Conservation (phyloP, 37 sponge, comb jelly and placozoan species). For the Crambe crambe region DNA sequence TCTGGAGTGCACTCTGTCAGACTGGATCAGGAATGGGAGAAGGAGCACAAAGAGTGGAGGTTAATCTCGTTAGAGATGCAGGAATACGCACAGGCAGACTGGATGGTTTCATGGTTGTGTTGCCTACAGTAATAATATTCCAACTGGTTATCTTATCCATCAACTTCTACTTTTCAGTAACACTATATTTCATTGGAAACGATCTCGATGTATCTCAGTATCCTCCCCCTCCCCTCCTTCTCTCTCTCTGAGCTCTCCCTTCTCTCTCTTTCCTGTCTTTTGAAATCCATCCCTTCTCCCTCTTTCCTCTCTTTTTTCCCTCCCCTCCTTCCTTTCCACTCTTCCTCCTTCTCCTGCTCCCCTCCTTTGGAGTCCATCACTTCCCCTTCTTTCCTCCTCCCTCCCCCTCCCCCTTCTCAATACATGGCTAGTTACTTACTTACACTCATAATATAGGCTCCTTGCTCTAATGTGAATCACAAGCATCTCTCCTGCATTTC, state of each 20-base stretch:
- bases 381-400: too few species aligned
- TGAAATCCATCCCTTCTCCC: too few species aligned
- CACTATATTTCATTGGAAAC: constrained; percentile 42
- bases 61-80: too few species aligned
- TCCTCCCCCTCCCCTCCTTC: constrained; percentile 10
- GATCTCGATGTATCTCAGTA: constrained; percentile 37
- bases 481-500: too few species aligned
- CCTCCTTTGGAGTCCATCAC: too few species aligned
- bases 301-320: too few species aligned
- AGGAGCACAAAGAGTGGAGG: too few species aligned
- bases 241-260: not conserved
- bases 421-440: not conserved
- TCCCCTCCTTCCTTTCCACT: too few species aligned
- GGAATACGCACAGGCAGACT: too few species aligned
- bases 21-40: too few species aligned
- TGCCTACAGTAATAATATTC: not conserved
- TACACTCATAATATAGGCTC: not conserved
- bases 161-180: constrained; percentile 18
- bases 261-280: too few species aligned
- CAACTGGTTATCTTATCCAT: not conserved
- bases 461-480: not conserved
- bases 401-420: not conserved
- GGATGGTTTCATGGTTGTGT: not conserved
- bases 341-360: too few species aligned
- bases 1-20: constrained; percentile 30